Evolutionary conservation across 2,888 invertebrate species (phyloP), one percentile per base, ranked within the genome.

Genomic region (Drosophila mimetica): DNA sequence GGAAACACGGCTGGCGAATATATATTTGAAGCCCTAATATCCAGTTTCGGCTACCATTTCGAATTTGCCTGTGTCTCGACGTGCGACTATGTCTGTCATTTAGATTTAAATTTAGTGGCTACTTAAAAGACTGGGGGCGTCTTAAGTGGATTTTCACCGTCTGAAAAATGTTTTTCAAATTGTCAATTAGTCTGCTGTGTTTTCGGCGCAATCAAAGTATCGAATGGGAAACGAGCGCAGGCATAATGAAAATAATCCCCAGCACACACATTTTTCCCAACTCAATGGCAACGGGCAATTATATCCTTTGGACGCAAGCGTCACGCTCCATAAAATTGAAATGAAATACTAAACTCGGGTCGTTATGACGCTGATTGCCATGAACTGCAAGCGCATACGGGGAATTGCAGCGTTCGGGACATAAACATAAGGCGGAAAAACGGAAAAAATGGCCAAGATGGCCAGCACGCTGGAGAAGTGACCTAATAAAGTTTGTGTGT

Each of bases 291-390:
- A 13, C 39, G 67, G 52, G 46, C 86, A 81, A 81, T 86, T 85
- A 74, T 85, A 74, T 85, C 76, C 83, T 71, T 82, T 85, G 71
- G 76, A 71, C 88, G 74, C 72, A 25, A 25, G 64, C 64, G 79
- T 79, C 74, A 87, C 79, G 86, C 79, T 66, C 72, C 72, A 88
- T 82, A 86, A 88, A 87, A 76, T 67, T 79, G 79, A 86, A 87
- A 82, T 87, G 79, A 82, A 85, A 82, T 74, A 88, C 74, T 87
- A 82, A 79, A 87, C 70, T 82, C 70, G 58, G 34, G 72, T 85
- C 82, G 74, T 87, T 85, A 74, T 70, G 69, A 60, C 69, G 55
- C 74, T 81, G 86, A 82, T 82, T 87, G 86, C 88, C 86, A 73
- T 85, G 83, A 82, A 82, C 86, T 82, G 88, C 88, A 87, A 74